Base-by-base conservation (phyloP, 2,113 vertebrate genomes). In the Mesoclemmys tuberculata region DNA sequence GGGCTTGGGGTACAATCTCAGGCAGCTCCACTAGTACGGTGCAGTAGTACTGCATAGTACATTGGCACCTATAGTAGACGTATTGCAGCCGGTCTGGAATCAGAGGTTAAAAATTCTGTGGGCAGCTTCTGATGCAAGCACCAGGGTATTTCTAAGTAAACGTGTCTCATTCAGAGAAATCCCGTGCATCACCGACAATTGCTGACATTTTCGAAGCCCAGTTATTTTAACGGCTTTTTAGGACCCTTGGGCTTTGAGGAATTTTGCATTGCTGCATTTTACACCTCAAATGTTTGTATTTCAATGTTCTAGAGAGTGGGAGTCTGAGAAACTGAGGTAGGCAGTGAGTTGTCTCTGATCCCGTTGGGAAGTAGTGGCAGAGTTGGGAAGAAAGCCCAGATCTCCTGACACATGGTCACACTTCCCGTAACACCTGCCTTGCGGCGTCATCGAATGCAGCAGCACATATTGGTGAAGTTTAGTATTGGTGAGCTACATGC, bases 1-100 rank as follows among this genome's bases (percentile, higher is more conserved):
- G 1, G 84, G 26, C 51, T 75, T 58, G 81, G 87, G 89, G 13
- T 35, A 12, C 2, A 0, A 38, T 54, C 86, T 38, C 1, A 0
- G 54, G 56, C 44, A 10, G 82, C 5, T 27, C 38, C 46, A 81
- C 52, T 31, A 38, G 48, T 27, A 38, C n/a, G n/a, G n/a, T n/a
- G 80, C 74, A 4, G 79, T 0, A 2, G 58, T 0, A n/a, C 14
- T 14, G 5, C 0, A 1, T 0, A 0, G 77, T n/a, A 5, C 24
- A 8, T 8, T 1, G 2, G 31, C 58, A 78, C 68, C 55, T 6
- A 26, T n/a, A 3, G 31, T 0, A 29, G 1, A 44, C 78, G 52
- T 64, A 75, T 4, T 0, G 56, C 10, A 1, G 91, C 90, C 14
- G 55, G 46, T 64, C 56, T 1, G 22, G 46, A 90, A 52, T 58